A percentile compares a stretch with the other conserved stretches of the same genome.
Evolutionary conservation across 2,113 vertebrate species (phyloP).

Genomic region (Natator depressus): DNA sequence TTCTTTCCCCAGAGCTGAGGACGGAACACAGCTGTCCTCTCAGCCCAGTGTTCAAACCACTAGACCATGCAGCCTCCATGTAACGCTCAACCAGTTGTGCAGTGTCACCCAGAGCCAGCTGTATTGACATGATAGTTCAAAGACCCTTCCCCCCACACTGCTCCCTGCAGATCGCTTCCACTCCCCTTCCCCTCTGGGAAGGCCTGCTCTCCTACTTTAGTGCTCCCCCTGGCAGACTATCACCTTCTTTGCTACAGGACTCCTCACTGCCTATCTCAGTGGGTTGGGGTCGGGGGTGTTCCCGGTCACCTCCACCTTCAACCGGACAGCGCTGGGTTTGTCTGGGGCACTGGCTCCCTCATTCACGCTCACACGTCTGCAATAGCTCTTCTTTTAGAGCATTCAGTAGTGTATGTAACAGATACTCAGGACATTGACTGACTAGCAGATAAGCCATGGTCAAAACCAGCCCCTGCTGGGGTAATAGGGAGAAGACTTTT

Average conservation of each 20-base stretch:
- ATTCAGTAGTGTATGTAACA: constrained; percentile 94
- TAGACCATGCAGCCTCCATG: not conserved
- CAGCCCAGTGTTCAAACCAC: not conserved
- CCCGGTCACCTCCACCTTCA: too few relatives aligned
- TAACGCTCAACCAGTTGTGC: not conserved
- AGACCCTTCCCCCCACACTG: too few relatives aligned
- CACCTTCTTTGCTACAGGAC: constrained; percentile 87
- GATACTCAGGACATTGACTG: constrained; percentile 96
- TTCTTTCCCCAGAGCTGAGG: not conserved
- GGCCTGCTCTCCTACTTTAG: constrained; percentile 89
- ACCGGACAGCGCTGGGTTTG: too few relatives aligned
- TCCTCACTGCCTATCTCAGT: constrained; percentile 87
- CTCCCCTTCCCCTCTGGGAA: constrained; percentile 73
- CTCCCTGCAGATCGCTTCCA: not conserved
- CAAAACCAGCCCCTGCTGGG: constrained; percentile 96
- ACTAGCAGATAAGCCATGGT: constrained; percentile 97
- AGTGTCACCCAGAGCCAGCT: too few relatives aligned
- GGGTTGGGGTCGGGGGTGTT: too few relatives aligned
- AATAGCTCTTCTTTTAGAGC: too few relatives aligned
- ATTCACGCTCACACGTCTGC: too few relatives aligned
- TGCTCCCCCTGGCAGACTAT: constrained; percentile 91
- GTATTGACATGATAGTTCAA: too few relatives aligned
- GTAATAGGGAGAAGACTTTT: constrained; percentile 61
- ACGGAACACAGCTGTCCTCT: too few relatives aligned
- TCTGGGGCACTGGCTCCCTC: too few relatives aligned